Evolutionary conservation across 2,888 invertebrate genomes (phyloP), one percentile per base, ranked within the genome.

Genomic region (Calliopum simillimum): DNA sequence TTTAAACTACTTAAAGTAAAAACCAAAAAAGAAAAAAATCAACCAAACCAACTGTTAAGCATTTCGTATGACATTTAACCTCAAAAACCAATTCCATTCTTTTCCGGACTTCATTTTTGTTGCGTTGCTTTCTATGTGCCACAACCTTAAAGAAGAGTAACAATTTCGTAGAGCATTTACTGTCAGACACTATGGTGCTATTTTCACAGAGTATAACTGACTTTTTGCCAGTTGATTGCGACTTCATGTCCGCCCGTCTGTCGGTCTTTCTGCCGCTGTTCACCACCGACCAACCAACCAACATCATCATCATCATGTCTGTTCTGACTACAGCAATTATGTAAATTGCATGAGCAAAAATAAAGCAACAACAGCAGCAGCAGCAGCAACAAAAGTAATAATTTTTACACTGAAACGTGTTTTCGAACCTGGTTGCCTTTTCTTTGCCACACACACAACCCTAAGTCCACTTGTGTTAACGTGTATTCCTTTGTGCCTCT

Each of bases 321-420:
- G 44, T 46, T 41, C 21, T 33, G 61, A 58, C 33, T 59, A 47
- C 47, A 67, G 59, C 67, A 67, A 67, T 67, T 67, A 67, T 59
- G 67, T 59, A 67, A 67, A 67, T 67, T 67, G 49, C 67, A 46
- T 8, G 67, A n/a, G 56, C 23, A 46, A 58, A 46, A 16, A 13
- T 19, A 66, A 33, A 53, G 19, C 56, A 55, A 21, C 19, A 46
- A 11, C 66, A 46, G 46, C 66, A 25, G 44, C 64, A 51, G 41
- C 49, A 46, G 21, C 62, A 21, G 47, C 23, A 23, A 16, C 6
- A 63, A 47, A 41, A 33, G 25, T 46, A 46, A 44, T 46, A 56
- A 56, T 33, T 56, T 33, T 47, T n/a, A 53, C 41, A 19, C 51
- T 16, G 19, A 51, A 51, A 51, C 51, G 51, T 51, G 19, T 13